Evolutionary conservation across 2,113 vertebrate genomes (phyloP).

Genomic region (Aptenodytes forsteri): DNA sequence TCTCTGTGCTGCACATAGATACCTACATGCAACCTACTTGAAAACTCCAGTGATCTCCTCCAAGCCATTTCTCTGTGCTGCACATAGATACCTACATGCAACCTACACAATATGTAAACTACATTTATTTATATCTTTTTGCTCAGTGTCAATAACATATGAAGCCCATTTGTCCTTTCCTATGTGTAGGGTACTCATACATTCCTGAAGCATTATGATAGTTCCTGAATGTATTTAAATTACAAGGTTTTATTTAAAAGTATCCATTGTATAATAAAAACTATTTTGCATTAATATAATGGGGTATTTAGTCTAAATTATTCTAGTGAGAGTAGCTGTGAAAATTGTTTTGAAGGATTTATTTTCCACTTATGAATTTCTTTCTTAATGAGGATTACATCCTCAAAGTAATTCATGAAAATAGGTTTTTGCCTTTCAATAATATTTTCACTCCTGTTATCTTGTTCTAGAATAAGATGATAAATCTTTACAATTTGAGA

Average conservation of each 20-base stretch:
- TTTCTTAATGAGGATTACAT: constrained; percentile 53
- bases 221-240: constrained; percentile 14
- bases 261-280: constrained; percentile 17
- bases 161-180: neutral
- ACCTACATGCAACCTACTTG: accelerated
- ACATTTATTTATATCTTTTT: neutral
- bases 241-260: constrained; percentile 34
- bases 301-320: constrained; percentile 44
- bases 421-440: constrained; percentile 11
- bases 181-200: neutral
- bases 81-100: accelerated
- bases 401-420: constrained; percentile 56
- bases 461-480: constrained; percentile 16
- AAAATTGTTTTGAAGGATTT: constrained; percentile 66
- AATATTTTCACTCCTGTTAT: constrained; percentile 5
- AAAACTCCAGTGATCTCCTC: neutral
- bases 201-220: neutral
- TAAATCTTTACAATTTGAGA: neutral
- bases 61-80: neutral
- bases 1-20: neutral
- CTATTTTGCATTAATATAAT: constrained; percentile 60
- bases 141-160: neutral
- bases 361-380: constrained; percentile 32
- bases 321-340: constrained; percentile 22
- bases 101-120: neutral